Percentiles rank a stretch among this genome's conserved stretches.
Conservation (phyloP, 2,888 invertebrate genomes). For the Chironomus riparius region DNA sequence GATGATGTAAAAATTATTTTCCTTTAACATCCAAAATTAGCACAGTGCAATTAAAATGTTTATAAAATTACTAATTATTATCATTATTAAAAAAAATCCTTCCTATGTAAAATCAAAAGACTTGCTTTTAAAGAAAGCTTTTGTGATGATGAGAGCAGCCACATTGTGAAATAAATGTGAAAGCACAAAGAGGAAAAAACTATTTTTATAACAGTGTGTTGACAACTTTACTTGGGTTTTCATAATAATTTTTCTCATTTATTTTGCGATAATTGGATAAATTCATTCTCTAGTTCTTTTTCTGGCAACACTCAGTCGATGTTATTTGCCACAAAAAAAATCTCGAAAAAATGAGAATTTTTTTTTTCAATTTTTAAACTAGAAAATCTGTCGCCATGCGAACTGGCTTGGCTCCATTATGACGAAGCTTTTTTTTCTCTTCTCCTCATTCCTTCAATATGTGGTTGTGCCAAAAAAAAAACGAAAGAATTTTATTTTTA, state of each 20-base stretch:
- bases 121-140: too few relatives aligned
- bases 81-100: too few relatives aligned
- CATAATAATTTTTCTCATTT: not conserved
- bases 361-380: not conserved
- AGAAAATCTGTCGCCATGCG: not conserved
- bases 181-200: not conserved
- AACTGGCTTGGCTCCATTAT: not conserved
- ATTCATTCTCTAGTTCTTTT: not conserved
- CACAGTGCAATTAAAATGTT: too few relatives aligned
- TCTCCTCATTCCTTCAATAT: not conserved
- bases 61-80: too few relatives aligned
- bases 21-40: too few relatives aligned
- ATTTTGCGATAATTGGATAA: not conserved
- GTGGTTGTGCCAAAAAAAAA: not conserved
- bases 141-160: too few relatives aligned
- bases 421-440: not conserved
- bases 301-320: not conserved
- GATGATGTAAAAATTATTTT: too few relatives aligned
- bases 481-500: not conserved
- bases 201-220: not conserved
- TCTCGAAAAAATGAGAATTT: not conserved
- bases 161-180: not conserved
- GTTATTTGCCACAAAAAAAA: not conserved
- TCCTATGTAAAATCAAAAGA: too few relatives aligned
- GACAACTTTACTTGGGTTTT: not conserved